These are phyloP conservation scores for Pyxicephalus adspersus DNA, from an alignment of 2,113 vertebrate genomes.

Conservation along the genomic window DNA sequence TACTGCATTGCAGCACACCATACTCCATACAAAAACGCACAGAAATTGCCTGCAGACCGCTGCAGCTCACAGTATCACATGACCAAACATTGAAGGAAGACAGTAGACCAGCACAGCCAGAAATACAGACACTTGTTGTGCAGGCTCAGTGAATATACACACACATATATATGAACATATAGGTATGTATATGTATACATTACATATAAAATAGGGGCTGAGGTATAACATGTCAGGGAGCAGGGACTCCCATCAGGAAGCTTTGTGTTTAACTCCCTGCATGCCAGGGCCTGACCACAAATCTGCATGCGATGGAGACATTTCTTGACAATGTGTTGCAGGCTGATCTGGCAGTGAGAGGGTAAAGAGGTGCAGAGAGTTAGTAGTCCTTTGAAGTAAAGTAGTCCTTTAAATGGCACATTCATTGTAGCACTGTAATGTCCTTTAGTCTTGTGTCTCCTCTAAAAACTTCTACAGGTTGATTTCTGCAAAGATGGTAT, in stretches of 20 bases:
- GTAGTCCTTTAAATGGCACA: slow-evolving; percentile 51
- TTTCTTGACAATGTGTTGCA: slow-evolving; percentile 36
- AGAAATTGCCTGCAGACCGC: slow-evolving; percentile 31
- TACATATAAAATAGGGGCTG: slow-evolving; percentile 35
- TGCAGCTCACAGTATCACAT: slow-evolving; percentile 25
- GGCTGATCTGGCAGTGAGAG: slow-evolving; percentile 41
- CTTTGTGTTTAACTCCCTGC: slow-evolving; percentile 28
- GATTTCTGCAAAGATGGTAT: slow-evolving; percentile 4
- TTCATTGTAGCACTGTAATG: slow-evolving; percentile 1
- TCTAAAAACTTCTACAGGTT: background rate
- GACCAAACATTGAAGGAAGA: slow-evolving; percentile 50
- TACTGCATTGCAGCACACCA: slow-evolving; percentile 16
- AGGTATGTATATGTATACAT: slow-evolving; percentile 42
- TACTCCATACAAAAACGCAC: slow-evolving; percentile 16
- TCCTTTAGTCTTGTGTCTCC: background rate
- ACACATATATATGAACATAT: slow-evolving; percentile 6
- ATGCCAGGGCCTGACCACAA: slow-evolving; percentile 35
- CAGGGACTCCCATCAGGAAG: slow-evolving; percentile 48
- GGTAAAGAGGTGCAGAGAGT: slow-evolving; percentile 36
- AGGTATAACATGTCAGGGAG: slow-evolving; percentile 55
- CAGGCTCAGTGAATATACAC: slow-evolving; percentile 47
- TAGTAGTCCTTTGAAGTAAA: slow-evolving; percentile 24
- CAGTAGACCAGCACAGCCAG: slow-evolving; percentile 42
- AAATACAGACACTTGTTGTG: slow-evolving; percentile 44
- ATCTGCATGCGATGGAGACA: slow-evolving; percentile 46